Conservation (phyloP, 2,113 vertebrate genomes). For the Procavia capensis region DNA sequence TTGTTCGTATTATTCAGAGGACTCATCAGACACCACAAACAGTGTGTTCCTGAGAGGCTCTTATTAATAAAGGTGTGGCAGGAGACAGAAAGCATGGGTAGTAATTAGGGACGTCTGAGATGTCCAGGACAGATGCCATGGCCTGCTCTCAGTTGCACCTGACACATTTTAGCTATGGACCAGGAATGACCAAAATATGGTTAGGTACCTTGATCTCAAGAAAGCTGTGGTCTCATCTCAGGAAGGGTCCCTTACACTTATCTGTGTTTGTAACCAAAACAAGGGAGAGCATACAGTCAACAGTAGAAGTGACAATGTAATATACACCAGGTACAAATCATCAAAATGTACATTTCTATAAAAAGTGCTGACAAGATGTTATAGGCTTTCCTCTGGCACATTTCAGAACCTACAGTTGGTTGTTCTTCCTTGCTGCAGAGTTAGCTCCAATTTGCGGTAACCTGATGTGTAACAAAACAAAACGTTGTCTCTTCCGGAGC, state of each 20-base stretch:
- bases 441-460: not conserved
- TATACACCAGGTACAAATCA: not conserved
- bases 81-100: not conserved
- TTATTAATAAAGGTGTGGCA: not conserved
- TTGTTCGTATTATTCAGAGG: not conserved
- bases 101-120: not conserved
- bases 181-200: not conserved
- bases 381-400: not conserved
- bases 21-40: not conserved
- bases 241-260: not conserved
- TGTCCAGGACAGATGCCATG: not conserved
- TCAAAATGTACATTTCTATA: not conserved
- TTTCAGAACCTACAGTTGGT: not conserved
- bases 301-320: not conserved
- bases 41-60: not conserved
- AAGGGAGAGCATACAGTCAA: too few relatives aligned
- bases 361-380: not conserved
- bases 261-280: not conserved
- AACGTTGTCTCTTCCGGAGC: too few relatives aligned
- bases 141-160: not conserved
- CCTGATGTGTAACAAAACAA: too few relatives aligned
- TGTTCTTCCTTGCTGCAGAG: not conserved
- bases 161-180: not conserved
- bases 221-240: not conserved
- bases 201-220: not conserved